A percentile compares a stretch with the other conserved stretches of the same genome.
These are phyloP conservation scores for Fistularia commersonii DNA, from an alignment of 2,797 vertebrate genomes.

Conservation along the genomic window DNA sequence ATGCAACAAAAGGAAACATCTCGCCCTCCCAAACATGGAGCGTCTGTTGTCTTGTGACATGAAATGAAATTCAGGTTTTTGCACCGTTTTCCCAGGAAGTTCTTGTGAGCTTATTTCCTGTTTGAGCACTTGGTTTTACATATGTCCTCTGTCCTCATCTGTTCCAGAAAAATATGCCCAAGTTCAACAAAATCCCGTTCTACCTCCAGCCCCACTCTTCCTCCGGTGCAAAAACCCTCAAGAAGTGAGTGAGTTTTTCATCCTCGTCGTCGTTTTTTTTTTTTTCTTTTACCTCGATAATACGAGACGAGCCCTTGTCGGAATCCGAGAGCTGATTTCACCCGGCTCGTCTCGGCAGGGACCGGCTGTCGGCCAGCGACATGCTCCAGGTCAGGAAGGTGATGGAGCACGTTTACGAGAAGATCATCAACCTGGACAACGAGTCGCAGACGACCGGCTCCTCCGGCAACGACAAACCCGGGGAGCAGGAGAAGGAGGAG, in stretches of 20 bases:
- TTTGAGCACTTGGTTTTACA: neutral
- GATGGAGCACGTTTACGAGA: conserved; percentile 99
- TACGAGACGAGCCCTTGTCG: neutral
- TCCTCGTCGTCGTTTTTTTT: too few species aligned
- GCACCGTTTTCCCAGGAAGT: too few species aligned
- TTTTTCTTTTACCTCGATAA: too few species aligned
- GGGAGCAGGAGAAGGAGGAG: conserved; percentile 97
- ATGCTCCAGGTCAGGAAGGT: conserved; percentile 99
- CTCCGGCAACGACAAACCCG: conserved; percentile 94
- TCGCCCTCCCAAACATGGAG: too few species aligned
- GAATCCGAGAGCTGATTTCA: neutral
- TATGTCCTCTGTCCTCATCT: conserved; percentile 4
- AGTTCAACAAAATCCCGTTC: conserved; percentile 99
- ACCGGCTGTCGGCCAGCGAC: conserved; percentile 95
- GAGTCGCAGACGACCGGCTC: conserved; percentile 99
- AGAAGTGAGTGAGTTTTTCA: conserved; percentile 83
- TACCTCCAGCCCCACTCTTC: conserved; percentile 99
- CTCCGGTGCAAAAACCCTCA: conserved; percentile 97
- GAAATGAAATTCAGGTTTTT: too few species aligned
- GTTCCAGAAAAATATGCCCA: conserved; percentile 99
- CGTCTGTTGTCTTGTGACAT: too few species aligned
- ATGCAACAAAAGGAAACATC: too few species aligned
- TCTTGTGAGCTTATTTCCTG: too few species aligned
- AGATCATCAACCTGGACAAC: conserved; percentile 97
- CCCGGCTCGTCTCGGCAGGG: conserved; percentile 67